Evolutionary conservation across 2,797 vertebrate genomes (phyloP).

Genomic region (Chelonia mydas): DNA sequence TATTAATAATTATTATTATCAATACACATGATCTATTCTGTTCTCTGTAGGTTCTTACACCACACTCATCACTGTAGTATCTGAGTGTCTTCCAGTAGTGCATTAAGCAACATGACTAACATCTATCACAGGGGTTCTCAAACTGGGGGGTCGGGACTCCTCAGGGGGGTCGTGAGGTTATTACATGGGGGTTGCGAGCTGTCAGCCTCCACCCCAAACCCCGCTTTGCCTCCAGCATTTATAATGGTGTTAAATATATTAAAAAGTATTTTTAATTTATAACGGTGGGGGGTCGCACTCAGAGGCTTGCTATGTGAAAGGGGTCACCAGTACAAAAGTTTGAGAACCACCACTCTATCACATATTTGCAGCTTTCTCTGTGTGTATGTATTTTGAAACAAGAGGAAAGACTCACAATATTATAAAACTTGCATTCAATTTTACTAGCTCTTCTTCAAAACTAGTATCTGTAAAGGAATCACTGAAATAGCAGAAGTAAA

Average conservation of each 20-base stretch:
- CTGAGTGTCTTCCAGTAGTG: not conserved
- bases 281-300: too few relatives aligned
- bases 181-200: too few relatives aligned
- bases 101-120: not conserved
- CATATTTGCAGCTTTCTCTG: not conserved
- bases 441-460: not conserved
- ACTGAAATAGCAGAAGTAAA: not conserved
- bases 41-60: not conserved
- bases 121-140: not conserved
- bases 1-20: not conserved
- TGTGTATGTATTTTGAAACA: not conserved
- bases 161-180: too few relatives aligned
- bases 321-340: too few relatives aligned
- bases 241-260: too few relatives aligned
- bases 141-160: too few relatives aligned
- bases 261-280: too few relatives aligned
- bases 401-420: not conserved
- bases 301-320: too few relatives aligned
- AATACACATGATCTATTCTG: not conserved
- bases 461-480: constrained; percentile 5
- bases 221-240: too few relatives aligned
- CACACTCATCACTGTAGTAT: not conserved
- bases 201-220: too few relatives aligned
- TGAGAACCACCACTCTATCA: not conserved
- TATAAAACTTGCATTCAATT: not conserved